phyloP scores from a whole-genome alignment of 2,797 vertebrate genomes.

The Macropodus opercularis region DNA sequence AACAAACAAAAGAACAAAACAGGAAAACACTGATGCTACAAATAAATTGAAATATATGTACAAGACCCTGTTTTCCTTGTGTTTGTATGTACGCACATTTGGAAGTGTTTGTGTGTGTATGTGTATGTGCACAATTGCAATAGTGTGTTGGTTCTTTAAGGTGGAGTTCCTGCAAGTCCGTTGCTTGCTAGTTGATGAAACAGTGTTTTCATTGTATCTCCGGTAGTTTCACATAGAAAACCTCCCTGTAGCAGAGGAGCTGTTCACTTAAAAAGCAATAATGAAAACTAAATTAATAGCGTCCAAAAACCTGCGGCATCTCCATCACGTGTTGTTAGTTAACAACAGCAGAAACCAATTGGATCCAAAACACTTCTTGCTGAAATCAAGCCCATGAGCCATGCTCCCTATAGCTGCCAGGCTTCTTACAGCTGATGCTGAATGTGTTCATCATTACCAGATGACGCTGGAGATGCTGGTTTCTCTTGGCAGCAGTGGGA shows the following conservation, averaged over 20 bases:
- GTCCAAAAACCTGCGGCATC: conserved; percentile 67
- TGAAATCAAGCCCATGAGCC: conserved; percentile 3
- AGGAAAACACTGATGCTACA: conserved; percentile 98
- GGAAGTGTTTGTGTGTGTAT: conserved; percentile 30
- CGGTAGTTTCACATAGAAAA: conserved; percentile 61
- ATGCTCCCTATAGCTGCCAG: conserved; percentile 27
- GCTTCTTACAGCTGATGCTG: conserved; percentile 15
- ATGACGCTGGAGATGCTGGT: conserved; percentile 99
- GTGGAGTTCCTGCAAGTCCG: conserved; percentile 65
- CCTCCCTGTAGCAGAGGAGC: conserved; percentile 72
- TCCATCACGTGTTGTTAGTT: conserved; percentile 16
- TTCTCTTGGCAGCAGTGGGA: conserved; percentile 96
- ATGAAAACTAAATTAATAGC: conserved; percentile 84
- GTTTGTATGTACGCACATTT: conserved; percentile 68
- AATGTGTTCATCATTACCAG: conserved; percentile 83
- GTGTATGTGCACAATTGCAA: conserved; percentile 64
- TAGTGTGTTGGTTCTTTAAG: conserved; percentile 57
- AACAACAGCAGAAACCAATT: conserved; percentile 22
- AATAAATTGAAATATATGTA: conserved; percentile 98
- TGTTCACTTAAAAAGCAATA: conserved; percentile 76
- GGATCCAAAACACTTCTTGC: conserved; percentile 25
- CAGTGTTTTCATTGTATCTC: conserved; percentile 48
- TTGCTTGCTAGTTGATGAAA: conserved; percentile 53
- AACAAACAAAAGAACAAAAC: conserved; percentile 81
- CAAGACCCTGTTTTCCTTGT: conserved; percentile 99